Evolutionary conservation across 2,888 invertebrate species (phyloP).

Genomic region (Acleris literana): DNA sequence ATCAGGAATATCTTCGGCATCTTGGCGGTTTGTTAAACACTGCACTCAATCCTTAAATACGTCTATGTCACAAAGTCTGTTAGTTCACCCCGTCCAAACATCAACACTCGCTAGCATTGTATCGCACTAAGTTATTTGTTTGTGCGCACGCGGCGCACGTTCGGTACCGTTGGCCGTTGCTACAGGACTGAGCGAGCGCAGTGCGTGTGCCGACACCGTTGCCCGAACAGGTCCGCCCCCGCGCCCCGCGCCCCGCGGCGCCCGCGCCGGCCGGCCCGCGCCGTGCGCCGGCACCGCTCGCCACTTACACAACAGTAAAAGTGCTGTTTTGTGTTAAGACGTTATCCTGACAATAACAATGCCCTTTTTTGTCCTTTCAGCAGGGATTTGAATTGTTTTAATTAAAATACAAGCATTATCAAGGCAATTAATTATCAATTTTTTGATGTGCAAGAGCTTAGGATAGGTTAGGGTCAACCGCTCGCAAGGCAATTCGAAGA

Average conservation of each 20-base stretch:
- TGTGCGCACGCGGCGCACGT: conserved; percentile 68
- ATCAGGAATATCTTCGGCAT: conserved; percentile 98
- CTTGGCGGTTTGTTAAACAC: conserved; percentile 68
- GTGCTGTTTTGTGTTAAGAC: conserved; percentile 69
- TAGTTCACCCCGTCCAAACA: conserved; percentile 59
- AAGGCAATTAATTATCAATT: neutral
- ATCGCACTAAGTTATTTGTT: conserved; percentile 78
- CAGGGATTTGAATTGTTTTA: too few species aligned
- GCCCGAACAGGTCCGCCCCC: conserved; percentile 80
- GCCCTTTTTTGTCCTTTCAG: conserved; percentile 9
- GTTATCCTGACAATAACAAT: conserved; percentile 44
- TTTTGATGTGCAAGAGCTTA: neutral
- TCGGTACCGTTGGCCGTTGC: conserved; percentile 81
- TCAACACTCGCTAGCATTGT: conserved; percentile 73
- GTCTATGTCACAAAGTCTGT: conserved; percentile 73
- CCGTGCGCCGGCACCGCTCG: conserved; percentile 45
- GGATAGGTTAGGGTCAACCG: conserved; percentile 4
- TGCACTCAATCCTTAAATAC: conserved; percentile 75
- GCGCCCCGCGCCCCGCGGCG: conserved; percentile 67
- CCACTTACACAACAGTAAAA: conserved; percentile 73
- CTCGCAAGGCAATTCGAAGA: conserved; percentile 9
- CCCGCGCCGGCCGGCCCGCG: conserved; percentile 54
- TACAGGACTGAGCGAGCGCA: conserved; percentile 76
- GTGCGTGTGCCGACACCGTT: conserved; percentile 79
- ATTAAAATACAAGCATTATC: too few species aligned